Base-by-base conservation (phyloP, 2,888 invertebrate genomes). In the Neoscelio sp. region DNA sequence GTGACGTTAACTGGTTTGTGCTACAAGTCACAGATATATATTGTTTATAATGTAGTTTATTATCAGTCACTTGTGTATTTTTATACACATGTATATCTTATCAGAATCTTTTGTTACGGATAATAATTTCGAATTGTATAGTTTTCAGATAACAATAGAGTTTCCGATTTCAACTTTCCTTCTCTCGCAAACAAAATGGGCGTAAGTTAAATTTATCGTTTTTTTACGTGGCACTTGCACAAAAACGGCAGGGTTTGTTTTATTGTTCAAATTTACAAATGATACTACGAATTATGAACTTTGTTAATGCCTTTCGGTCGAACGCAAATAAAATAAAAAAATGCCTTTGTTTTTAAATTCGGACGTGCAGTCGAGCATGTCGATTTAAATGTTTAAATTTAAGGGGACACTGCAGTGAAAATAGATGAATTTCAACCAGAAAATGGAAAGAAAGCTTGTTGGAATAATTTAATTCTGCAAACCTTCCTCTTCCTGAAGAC, bases 261-360 rank as follows among this genome's bases (percentile, higher is more conserved):
- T 42, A 42, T 42, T 42, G 40, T 42, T 42, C 1, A 42, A 42
- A 42, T 42, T 42, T 42, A 42, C 40, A 42, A 42, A 42, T 42
- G 40, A 18, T 42, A 42, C 40, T n/a, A 18, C 18, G 8, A 42
- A 42, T 42, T 42, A 42, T 42, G 40, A 42, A 42, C 8, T 15
- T 42, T 17, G 40, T 8, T 18, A 6, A 8, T 18, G 13, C 40
- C 17, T 17, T 42, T 42, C 15, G 17, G 15, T 17, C 8, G 18
- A 18, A 13, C 13, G 13, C 35, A n/a, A 18, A 42, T 42, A 8
- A 42, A 42, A 1, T 42, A n/a, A 2, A 42, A 42, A 42, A 42
- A 42, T 42, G 18, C 15, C 23, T 17, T 42, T 18, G 40, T 42
- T 42, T 15, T 8, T 15, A 12, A 1, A 7, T 8, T 7, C 15